These are phyloP conservation scores for Poeciliopsis occidentalis DNA, from an alignment of 2,113 vertebrate genomes.

Conservation along the genomic window DNA sequence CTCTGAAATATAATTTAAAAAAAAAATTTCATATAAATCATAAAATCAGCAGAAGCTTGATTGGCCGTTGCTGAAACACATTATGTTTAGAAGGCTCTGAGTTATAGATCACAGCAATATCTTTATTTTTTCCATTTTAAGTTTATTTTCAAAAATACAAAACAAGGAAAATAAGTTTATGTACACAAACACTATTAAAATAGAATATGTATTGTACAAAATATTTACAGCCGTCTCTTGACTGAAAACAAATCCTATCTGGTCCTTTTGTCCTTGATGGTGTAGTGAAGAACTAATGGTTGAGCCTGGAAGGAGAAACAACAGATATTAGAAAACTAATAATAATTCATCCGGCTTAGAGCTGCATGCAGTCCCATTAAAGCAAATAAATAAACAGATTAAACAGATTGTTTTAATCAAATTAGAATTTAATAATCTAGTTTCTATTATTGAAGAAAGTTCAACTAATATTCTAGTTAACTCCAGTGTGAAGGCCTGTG, in stretches of 20 bases:
- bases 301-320: conserved; percentile 71
- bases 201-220: conserved; percentile 85
- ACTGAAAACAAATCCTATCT: conserved; percentile 74
- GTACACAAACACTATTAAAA: conserved; percentile 86
- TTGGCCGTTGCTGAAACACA: background rate
- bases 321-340: background rate
- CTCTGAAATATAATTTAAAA: too few species aligned
- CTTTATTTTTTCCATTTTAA: conserved; percentile 60
- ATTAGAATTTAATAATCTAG: background rate
- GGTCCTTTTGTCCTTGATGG: conserved; percentile 81
- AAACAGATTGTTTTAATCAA: background rate
- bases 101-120: background rate
- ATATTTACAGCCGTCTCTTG: conserved; percentile 76
- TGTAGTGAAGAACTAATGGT: conserved; percentile 83
- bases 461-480: background rate
- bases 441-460: background rate
- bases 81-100: background rate
- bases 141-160: conserved; percentile 86
- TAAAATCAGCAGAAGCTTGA: background rate
- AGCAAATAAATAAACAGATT: background rate
- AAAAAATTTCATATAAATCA: too few species aligned
- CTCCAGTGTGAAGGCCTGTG: conserved; percentile 28
- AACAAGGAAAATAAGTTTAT: conserved; percentile 83
- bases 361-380: background rate
- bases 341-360: background rate